phyloP scores from a whole-genome alignment of 1,140 invertebrate genomes.

The Neuroterus valhalla region DNA sequence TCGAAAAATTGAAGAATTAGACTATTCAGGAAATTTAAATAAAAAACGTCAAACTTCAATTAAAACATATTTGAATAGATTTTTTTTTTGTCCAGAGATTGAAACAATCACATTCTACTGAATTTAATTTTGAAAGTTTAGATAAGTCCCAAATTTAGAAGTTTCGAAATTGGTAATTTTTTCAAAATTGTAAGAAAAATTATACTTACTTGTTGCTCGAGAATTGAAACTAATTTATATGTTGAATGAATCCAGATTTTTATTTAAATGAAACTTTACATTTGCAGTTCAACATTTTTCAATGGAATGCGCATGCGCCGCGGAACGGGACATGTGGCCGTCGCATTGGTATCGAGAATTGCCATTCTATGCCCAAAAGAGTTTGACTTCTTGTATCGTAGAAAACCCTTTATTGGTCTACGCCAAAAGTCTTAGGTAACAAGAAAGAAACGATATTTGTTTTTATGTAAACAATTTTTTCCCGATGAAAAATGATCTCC shows the following conservation, averaged over 20 bases:
- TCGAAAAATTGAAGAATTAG: too few species aligned
- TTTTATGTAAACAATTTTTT: too few species aligned
- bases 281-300: slow-evolving; percentile 50
- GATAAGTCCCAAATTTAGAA: too few species aligned
- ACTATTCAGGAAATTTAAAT: too few species aligned
- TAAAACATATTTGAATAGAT: too few species aligned
- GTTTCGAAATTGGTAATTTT: too few species aligned
- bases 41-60: too few species aligned
- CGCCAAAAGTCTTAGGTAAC: background rate
- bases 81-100: too few species aligned
- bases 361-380: slow-evolving; percentile 65
- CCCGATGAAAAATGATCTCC: too few species aligned
- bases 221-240: background rate
- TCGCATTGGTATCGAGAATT: slow-evolving; percentile 55
- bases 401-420: slow-evolving; percentile 64
- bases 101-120: too few species aligned
- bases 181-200: background rate
- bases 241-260: background rate
- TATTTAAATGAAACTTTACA: slow-evolving; percentile 15
- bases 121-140: too few species aligned
- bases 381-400: slow-evolving; percentile 58
- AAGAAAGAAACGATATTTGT: too few species aligned
- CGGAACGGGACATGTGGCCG: slow-evolving; percentile 60
- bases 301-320: slow-evolving; percentile 68
- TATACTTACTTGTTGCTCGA: background rate